Base-by-base conservation (phyloP, 2,888 invertebrate genomes). In the Cataglyphis livida region DNA sequence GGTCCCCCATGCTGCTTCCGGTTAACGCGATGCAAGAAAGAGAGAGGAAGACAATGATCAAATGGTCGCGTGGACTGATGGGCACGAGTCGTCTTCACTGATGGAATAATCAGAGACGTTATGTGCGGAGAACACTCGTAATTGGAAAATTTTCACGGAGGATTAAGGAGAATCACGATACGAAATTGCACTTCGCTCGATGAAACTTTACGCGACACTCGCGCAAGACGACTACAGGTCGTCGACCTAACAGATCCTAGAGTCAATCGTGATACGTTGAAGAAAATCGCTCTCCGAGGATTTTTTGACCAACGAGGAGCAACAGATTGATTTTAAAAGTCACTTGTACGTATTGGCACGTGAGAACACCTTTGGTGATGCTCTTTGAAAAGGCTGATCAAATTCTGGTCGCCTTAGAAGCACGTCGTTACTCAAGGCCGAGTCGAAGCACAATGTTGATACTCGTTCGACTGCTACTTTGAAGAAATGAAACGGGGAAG, bases 1-100 rank as follows among this genome's bases (percentile, higher is more conserved):
- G 90, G 89, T 90, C 90, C 79, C 84, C 90, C 90, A 90, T 90
- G 85, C 89, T 90, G 73, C n/a, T 51, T 51, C n/a, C 32, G 41
- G 57, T 38, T 64, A 57, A 32, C 35, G 76, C 44, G 75, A 51
- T 18, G 74, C 25, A 25, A 57, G 35, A 48, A 44, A 61, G 44
- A 62, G 3, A 25, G 32, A 21, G 32, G 21, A 28, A 44, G 32
- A n/a, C 18, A 6, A 32, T 38, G 51, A 71, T 51, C 61, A 54
- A 41, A 12, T 48, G 59, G 35, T 79, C 75, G 74, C 74, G 70
- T 51, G 68, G 44, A 51, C 75, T 12, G 38, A 61, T 59, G 12
- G 25, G 25, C 48, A 25, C 21, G 32, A 35, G 21, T 78, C 12
- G 51, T 61, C 51, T 41, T 54, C 76, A 25, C 10, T 4, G 61